These are phyloP conservation scores for Gobio occitaniae DNA, from an alignment of 2,797 vertebrate species.

Conservation along the genomic window DNA sequence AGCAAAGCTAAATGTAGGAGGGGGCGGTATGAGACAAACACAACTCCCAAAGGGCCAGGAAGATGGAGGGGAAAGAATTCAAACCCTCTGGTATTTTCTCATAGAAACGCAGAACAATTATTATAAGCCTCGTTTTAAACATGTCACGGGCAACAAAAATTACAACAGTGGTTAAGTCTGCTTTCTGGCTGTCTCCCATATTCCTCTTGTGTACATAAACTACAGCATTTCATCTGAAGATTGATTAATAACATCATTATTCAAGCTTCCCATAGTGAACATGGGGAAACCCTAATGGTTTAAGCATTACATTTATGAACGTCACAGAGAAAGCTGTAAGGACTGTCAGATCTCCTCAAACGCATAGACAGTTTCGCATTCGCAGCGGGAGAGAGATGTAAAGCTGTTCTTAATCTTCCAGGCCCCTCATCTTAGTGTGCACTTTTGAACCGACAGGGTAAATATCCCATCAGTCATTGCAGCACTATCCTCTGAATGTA, in stretches of 20 bases:
- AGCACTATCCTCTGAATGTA: slow-evolving; percentile 60
- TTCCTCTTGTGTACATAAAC: slow-evolving; percentile 9
- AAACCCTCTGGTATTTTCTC: slow-evolving; percentile 36
- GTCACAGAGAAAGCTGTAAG: neutral
- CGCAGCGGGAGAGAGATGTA: slow-evolving; percentile 42
- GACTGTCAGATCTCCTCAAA: slow-evolving; percentile 7
- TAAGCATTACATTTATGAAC: slow-evolving; percentile 16
- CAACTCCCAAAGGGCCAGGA: slow-evolving; percentile 28
- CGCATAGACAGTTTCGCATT: slow-evolving; percentile 1
- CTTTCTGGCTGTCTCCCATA: slow-evolving; percentile 7
- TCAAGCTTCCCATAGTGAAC: slow-evolving; percentile 13
- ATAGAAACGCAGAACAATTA: slow-evolving; percentile 19
- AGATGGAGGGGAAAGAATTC: slow-evolving; percentile 32
- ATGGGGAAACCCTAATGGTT: slow-evolving; percentile 10
- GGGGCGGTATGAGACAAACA: slow-evolving; percentile 25
- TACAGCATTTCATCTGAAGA: neutral
- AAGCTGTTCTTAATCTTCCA: slow-evolving; percentile 72
- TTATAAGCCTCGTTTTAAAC: slow-evolving; percentile 37
- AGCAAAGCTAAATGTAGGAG: slow-evolving; percentile 32
- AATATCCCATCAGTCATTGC: slow-evolving; percentile 73
- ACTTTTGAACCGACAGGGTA: slow-evolving; percentile 60
- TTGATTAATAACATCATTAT: slow-evolving; percentile 10
- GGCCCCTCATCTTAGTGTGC: slow-evolving; percentile 60
- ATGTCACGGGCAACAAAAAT: slow-evolving; percentile 16
- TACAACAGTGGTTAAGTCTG: slow-evolving; percentile 7